Evolutionary conservation across 2,888 invertebrate genomes (phyloP).

Genomic region (Cybosia mesomella): DNA sequence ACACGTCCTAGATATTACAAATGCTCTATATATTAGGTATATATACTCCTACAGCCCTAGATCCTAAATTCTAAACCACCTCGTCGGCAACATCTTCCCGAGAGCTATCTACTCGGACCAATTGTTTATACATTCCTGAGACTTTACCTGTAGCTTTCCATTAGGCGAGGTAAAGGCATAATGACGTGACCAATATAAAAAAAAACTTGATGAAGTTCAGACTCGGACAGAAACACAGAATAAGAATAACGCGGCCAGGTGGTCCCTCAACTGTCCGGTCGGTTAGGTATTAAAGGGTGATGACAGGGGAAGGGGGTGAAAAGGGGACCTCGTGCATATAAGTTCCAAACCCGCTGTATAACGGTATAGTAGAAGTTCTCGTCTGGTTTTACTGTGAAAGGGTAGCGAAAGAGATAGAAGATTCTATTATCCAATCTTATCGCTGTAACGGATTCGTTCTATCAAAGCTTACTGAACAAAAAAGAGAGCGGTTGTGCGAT

Average conservation of each 20-base stretch:
- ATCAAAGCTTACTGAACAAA: neutral
- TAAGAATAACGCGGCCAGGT: neutral
- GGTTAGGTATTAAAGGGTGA: constrained; percentile 1
- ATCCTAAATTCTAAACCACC: no score
- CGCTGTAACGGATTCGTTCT: neutral
- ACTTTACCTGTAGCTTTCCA: no score
- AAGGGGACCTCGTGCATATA: neutral
- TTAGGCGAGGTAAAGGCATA: no score
- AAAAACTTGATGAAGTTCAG: no score
- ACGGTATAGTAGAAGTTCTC: neutral
- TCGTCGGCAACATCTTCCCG: no score
- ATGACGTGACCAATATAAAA: no score
- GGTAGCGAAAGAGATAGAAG: constrained; percentile 5
- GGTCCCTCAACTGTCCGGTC: constrained; percentile 2
- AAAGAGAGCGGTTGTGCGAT: neutral
- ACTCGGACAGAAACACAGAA: neutral
- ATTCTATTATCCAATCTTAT: constrained; percentile 1
- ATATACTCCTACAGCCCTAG: no score
- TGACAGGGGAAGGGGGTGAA: neutral
- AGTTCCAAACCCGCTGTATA: neutral
- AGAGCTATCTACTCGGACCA: no score
- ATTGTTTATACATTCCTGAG: no score
- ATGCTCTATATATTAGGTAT: no score
- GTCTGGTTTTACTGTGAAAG: neutral
- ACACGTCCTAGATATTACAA: no score